These are phyloP conservation scores for Calephelis perditalis DNA, from an alignment of 2,888 invertebrate species.

Conservation along the genomic window DNA sequence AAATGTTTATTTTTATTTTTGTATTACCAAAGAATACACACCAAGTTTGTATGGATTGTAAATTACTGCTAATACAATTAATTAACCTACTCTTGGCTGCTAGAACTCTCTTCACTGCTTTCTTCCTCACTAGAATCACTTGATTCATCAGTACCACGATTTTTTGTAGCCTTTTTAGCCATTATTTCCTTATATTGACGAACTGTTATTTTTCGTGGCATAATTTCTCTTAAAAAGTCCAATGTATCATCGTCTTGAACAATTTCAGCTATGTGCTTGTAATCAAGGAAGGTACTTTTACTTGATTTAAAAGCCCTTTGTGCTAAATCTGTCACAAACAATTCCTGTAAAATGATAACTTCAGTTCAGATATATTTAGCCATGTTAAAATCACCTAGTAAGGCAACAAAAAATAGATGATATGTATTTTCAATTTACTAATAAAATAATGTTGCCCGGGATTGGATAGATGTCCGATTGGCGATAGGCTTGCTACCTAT, in stretches of 20 bases:
- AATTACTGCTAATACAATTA: background rate
- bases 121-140: slow-evolving; percentile 58
- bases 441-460: too few species aligned
- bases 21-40: too few species aligned
- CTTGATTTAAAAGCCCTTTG: slow-evolving; percentile 78
- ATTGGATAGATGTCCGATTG: too few species aligned
- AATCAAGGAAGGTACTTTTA: slow-evolving; percentile 77
- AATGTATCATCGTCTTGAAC: slow-evolving; percentile 82
- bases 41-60: too few species aligned
- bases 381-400: too few species aligned
- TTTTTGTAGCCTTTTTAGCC: slow-evolving; percentile 73
- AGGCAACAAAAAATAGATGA: too few species aligned
- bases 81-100: slow-evolving; percentile 33
- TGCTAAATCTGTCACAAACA: slow-evolving; percentile 83
- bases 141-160: slow-evolving; percentile 46
- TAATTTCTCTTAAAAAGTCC: slow-evolving; percentile 84
- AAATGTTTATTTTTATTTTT: too few species aligned
- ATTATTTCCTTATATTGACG: slow-evolving; percentile 82
- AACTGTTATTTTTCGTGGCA: slow-evolving; percentile 86
- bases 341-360: slow-evolving; percentile 68
- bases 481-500: too few species aligned
- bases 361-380: background rate
- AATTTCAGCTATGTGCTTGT: slow-evolving; percentile 84
- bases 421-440: too few species aligned
- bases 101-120: slow-evolving; percentile 52